A percentile compares a stretch with the other conserved stretches of the same genome.
Evolutionary conservation across 2,113 vertebrate genomes (phyloP).

Genomic region (Turnix velox): DNA sequence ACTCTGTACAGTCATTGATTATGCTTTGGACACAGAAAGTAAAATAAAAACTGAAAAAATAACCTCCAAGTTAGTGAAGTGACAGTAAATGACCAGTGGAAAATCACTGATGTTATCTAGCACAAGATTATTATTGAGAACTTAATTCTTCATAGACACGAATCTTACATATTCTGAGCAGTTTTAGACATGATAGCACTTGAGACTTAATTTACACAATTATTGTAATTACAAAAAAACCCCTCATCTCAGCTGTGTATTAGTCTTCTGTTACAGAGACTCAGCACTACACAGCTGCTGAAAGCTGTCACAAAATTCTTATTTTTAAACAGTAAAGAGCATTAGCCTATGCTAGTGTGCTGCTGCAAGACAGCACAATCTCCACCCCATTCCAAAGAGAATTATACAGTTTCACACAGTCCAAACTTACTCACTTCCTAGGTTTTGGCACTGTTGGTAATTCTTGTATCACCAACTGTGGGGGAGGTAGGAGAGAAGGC

Average conservation of each 20-base stretch:
- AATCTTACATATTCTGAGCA: not conserved
- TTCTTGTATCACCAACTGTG: not conserved
- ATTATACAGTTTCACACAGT: not conserved
- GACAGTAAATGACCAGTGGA: not conserved
- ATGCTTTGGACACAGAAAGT: not conserved
- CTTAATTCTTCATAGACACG: not conserved
- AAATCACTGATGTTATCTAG: not conserved
- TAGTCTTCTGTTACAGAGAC: not conserved
- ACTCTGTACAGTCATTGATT: conserved; percentile 25
- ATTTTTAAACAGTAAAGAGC: not conserved
- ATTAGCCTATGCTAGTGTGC: not conserved
- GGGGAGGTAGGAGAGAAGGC: not conserved
- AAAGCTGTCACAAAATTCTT: not conserved
- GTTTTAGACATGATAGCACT: not conserved
- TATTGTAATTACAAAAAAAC: not conserved
- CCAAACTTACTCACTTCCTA: conserved; percentile 32
- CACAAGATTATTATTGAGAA: not conserved
- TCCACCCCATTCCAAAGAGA: not conserved
- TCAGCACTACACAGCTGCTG: not conserved
- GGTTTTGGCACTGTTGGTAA: not conserved
- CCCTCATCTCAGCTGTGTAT: not conserved
- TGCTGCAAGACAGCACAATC: not conserved
- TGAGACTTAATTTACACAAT: not conserved
- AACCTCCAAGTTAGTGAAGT: not conserved
- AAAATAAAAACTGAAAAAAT: conserved; percentile 13